These are phyloP conservation scores for Amphiura filiformis DNA, from an alignment of 35 echinoderm and acorn worm species.

Conservation along the genomic window DNA sequence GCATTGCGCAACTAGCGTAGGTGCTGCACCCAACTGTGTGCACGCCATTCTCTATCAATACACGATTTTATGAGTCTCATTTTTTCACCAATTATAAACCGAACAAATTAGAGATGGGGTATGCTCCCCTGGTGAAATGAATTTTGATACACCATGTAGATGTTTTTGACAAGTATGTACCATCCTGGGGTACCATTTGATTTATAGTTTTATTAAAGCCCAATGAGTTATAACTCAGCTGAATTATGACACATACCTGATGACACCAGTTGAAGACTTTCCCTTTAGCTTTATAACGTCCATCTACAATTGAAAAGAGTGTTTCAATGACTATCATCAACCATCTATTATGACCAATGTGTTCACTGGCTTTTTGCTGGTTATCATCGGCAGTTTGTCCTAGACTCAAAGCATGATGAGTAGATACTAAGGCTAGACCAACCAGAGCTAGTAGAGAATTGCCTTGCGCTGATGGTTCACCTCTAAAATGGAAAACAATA, in stretches of 20 bases:
- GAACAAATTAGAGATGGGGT: no score
- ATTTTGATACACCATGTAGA: no score
- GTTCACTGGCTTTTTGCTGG: constrained; percentile 15
- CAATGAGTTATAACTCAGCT: no score
- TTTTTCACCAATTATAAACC: no score
- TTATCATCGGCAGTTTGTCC: background rate
- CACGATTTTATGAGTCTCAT: no score
- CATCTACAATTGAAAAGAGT: background rate
- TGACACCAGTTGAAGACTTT: constrained; percentile 34
- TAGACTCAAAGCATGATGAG: constrained; percentile 14
- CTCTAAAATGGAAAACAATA: background rate
- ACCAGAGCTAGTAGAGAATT: constrained; percentile 18
- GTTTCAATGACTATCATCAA: constrained; percentile 21
- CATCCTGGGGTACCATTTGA: no score
- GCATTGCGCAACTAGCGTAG: no score
- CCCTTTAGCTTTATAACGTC: background rate
- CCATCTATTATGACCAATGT: constrained; percentile 18
- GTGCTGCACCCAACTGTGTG: no score
- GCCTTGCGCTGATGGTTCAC: constrained; percentile 22
- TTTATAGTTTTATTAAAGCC: no score
- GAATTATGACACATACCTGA: constrained; percentile 1
- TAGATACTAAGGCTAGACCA: constrained; percentile 23
- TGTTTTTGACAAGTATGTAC: no score
- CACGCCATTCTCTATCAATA: no score
- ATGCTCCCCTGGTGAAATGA: no score